Conservation (phyloP, 2,113 vertebrate species). For the Vulpes lagopus region DNA sequence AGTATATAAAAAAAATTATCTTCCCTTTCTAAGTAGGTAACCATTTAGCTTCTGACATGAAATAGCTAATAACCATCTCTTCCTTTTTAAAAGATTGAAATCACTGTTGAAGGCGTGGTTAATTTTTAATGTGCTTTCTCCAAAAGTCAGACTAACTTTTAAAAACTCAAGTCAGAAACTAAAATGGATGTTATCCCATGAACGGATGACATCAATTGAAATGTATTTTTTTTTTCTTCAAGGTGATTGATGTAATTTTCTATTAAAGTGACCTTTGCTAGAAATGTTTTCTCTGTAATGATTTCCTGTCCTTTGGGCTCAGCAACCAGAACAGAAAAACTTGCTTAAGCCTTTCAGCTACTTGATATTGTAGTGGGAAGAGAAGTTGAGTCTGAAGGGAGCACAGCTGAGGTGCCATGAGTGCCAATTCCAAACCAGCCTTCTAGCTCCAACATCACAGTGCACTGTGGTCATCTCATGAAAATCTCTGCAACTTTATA, state of each 20-base stretch:
- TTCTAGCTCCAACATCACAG: neutral
- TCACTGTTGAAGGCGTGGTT: constrained; percentile 79
- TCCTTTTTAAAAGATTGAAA: constrained; percentile 76
- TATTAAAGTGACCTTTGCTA: constrained; percentile 95
- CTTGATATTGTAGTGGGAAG: constrained; percentile 86
- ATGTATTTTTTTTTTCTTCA: constrained; percentile 87
- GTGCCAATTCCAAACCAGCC: neutral
- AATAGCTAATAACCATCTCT: constrained; percentile 71
- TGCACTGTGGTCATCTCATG: neutral
- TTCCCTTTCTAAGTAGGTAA: constrained; percentile 30
- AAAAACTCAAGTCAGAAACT: constrained; percentile 74
- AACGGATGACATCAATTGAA: constrained; percentile 82
- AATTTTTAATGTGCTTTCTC: constrained; percentile 86
- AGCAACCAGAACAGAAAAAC: constrained; percentile 87
- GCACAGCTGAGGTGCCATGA: constrained; percentile 54
- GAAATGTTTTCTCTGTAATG: constrained; percentile 94
- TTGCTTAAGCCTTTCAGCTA: constrained; percentile 86
- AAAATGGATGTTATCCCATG: constrained; percentile 78
- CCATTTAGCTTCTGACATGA: constrained; percentile 63
- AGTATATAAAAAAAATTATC: neutral
- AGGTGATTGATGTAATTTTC: constrained; percentile 95
- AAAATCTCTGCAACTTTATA: neutral
- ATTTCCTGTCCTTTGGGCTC: constrained; percentile 96
- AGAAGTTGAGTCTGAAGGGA: constrained; percentile 84
- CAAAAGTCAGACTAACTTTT: constrained; percentile 80